These are phyloP conservation scores for Leiothrix lutea DNA, from an alignment of 2,113 vertebrate genomes.

Conservation along the genomic window DNA sequence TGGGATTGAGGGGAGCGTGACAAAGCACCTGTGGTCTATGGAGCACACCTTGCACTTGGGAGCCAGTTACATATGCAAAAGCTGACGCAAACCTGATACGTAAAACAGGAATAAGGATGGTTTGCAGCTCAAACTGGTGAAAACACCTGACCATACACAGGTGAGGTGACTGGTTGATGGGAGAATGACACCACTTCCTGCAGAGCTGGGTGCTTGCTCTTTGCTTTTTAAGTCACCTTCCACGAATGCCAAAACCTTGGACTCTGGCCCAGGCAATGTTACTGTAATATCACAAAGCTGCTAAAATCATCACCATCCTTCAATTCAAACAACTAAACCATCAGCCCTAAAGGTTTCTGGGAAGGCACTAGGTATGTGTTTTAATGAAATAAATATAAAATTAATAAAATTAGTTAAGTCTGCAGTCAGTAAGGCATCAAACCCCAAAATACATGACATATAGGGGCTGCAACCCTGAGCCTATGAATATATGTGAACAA, in stretches of 20 bases:
- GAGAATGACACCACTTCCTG: neutral
- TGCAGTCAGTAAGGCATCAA: neutral
- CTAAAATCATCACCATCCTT: neutral
- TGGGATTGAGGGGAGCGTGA: accelerated
- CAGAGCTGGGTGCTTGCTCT: neutral
- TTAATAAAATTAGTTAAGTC: neutral
- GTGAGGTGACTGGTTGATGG: neutral
- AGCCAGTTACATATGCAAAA: neutral
- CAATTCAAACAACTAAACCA: neutral
- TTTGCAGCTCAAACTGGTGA: neutral
- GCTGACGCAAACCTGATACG: neutral
- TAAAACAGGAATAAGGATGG: neutral
- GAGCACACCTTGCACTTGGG: neutral
- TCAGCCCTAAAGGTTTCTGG: neutral
- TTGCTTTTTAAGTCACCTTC: neutral
- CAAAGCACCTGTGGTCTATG: accelerated
- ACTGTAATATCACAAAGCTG: neutral
- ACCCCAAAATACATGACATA: neutral
- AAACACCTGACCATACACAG: neutral
- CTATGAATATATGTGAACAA: neutral
- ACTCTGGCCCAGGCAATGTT: neutral
- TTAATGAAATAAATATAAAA: neutral
- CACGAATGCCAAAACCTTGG: accelerated
- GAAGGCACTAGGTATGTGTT: neutral
- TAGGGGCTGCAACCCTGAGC: accelerated